A percentile compares a stretch with the other conserved stretches of the same genome.
Conservation (phyloP, 2,113 vertebrate genomes). For the Athene noctua region DNA sequence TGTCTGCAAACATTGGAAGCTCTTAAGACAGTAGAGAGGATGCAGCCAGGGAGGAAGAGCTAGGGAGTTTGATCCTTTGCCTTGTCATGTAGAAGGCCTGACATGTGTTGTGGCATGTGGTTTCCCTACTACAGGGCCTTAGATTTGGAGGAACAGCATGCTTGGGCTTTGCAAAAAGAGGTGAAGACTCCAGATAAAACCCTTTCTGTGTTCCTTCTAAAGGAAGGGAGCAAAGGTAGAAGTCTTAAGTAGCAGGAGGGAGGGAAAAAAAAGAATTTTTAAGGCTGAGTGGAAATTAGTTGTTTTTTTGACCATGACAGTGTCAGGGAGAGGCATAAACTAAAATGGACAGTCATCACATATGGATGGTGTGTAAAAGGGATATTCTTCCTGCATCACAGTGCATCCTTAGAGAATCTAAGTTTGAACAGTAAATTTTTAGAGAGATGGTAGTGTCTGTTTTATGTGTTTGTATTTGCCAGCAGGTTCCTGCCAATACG, state of each 20-base stretch:
- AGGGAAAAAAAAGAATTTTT: neutral
- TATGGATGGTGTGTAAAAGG: neutral
- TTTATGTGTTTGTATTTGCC: neutral
- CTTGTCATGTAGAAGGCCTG: neutral
- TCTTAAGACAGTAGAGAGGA: neutral
- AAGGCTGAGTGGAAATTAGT: neutral
- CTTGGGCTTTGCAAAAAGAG: neutral
- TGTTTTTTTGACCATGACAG: neutral
- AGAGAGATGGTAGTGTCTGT: neutral
- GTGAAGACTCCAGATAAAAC: neutral
- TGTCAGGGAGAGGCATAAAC: neutral
- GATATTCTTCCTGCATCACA: neutral
- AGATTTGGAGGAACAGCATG: neutral
- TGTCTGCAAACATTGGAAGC: neutral
- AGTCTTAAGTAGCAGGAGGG: neutral
- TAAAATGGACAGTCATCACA: neutral
- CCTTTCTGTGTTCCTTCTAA: neutral
- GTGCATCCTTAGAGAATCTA: neutral
- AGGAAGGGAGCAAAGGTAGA: neutral
- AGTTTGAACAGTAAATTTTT: neutral
- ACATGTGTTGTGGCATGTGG: neutral
- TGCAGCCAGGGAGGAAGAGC: neutral
- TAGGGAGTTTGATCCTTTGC: neutral
- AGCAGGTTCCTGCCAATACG: neutral
- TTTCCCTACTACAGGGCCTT: neutral